These are phyloP conservation scores for Beris morrisii DNA, from an alignment of 2,888 invertebrate species.

Conservation along the genomic window DNA sequence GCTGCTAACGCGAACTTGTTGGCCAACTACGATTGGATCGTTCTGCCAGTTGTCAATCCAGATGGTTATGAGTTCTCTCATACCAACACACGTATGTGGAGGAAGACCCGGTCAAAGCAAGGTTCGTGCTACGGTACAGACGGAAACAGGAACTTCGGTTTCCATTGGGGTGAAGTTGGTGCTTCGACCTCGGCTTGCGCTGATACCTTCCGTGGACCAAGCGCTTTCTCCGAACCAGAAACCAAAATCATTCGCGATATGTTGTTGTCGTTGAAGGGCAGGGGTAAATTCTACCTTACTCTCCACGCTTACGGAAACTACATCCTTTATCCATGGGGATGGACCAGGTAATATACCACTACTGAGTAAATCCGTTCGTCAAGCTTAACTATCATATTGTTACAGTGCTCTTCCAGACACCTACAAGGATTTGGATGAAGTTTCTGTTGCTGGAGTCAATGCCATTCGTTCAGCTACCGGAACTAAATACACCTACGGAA, in stretches of 20 bases:
- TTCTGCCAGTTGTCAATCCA: slow-evolving; percentile 64
- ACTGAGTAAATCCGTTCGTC: too few relatives aligned
- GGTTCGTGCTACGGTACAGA: slow-evolving; percentile 65
- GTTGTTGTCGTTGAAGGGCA: slow-evolving; percentile 39
- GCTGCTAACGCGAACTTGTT: slow-evolving; percentile 53
- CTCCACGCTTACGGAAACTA: slow-evolving; percentile 46
- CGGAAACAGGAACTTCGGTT: slow-evolving; percentile 70
- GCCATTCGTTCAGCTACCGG: slow-evolving; percentile 53
- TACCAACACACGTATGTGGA: slow-evolving; percentile 57
- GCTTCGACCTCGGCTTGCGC: slow-evolving; percentile 52
- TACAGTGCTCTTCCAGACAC: slow-evolving; percentile 53
- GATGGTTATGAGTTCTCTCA: slow-evolving; percentile 64
- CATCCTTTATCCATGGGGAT: slow-evolving; percentile 49
- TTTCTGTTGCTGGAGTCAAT: slow-evolving; percentile 50
- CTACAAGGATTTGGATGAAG: slow-evolving; percentile 53
- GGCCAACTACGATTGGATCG: slow-evolving; percentile 62
- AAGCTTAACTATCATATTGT: not conserved
- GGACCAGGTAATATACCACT: slow-evolving; percentile 42
- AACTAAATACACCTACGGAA: slow-evolving; percentile 54
- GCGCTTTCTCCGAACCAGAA: slow-evolving; percentile 64
- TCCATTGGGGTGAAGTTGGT: slow-evolving; percentile 62
- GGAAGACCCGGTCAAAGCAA: slow-evolving; percentile 61
- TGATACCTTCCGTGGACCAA: slow-evolving; percentile 60
- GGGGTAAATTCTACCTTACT: slow-evolving; percentile 43
- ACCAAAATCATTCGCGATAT: slow-evolving; percentile 44